phyloP scores from a whole-genome alignment of 2,888 invertebrate genomes.

The Drosophila anceps region DNA sequence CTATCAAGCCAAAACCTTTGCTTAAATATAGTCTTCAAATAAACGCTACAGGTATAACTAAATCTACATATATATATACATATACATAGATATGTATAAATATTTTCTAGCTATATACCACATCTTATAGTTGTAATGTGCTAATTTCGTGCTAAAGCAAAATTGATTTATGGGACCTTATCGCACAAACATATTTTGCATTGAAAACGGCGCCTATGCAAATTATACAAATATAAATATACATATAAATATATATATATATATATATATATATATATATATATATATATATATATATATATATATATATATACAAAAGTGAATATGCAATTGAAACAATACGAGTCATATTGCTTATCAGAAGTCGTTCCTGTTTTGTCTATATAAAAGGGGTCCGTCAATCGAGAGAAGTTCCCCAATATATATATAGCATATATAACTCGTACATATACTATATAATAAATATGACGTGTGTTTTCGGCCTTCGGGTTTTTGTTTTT shows the following conservation, averaged over 20 bases:
- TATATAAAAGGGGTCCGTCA: slow-evolving; percentile 14
- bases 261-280: slow-evolving; percentile 3
- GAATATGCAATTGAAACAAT: background rate
- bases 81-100: slow-evolving; percentile 11
- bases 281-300: background rate
- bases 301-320: slow-evolving; percentile 9
- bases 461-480: background rate
- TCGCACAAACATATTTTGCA: slow-evolving; percentile 11
- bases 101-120: background rate
- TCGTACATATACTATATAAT: background rate
- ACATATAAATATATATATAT: background rate
- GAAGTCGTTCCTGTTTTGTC: background rate
- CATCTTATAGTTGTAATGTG: slow-evolving; percentile 9
- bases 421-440: too few species aligned
- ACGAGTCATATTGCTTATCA: background rate
- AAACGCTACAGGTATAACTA: background rate
- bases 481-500: background rate
- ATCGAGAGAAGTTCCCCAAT: background rate
- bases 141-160: slow-evolving; percentile 27
- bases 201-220: slow-evolving; percentile 8
- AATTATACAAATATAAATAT: background rate
- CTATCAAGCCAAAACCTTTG: background rate
- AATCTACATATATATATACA: slow-evolving; percentile 11
- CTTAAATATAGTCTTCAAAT: slow-evolving; percentile 10
- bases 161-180: slow-evolving; percentile 21